Percentiles rank a stretch among this genome's conserved stretches.
These are phyloP conservation scores for Ladona fulva DNA, from an alignment of 1,140 invertebrate genomes.

Conservation along the genomic window DNA sequence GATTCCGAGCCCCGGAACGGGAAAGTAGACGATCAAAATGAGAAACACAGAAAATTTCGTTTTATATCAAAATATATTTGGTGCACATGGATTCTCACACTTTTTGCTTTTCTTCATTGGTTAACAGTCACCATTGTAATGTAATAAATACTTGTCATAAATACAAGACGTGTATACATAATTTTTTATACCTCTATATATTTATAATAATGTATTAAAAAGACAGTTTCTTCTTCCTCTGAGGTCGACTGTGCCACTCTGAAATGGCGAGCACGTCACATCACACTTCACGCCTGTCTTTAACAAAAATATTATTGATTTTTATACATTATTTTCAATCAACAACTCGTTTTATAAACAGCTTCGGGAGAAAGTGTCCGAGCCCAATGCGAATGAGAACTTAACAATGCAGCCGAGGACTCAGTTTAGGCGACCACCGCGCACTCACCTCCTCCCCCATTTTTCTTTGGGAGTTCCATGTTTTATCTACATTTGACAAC, in stretches of 20 bases:
- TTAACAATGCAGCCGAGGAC: not conserved
- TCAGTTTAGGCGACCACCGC: not conserved
- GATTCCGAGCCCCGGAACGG: not conserved
- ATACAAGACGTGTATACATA: constrained; percentile 1
- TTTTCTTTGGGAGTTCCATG: not conserved
- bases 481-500: constrained; percentile 1
- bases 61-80: constrained; percentile 16
- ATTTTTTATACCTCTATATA: constrained; percentile 2
- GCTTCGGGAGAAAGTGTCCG: not conserved
- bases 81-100: constrained; percentile 11
- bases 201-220: constrained; percentile 13
- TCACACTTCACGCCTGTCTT: not conserved
- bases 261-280: not conserved
- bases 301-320: constrained; percentile 7
- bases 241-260: not conserved
- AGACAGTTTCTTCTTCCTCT: not conserved
- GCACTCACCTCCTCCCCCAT: not conserved
- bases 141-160: constrained; percentile 12
- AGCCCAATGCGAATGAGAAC: not conserved
- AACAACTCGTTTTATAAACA: constrained; percentile 1
- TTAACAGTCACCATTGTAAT: constrained; percentile 14
- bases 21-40: not conserved
- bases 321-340: constrained; percentile 1
- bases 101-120: not conserved
- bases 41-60: not conserved